These are phyloP conservation scores for Lochmaea capreae DNA, from an alignment of 2,888 invertebrate genomes.

Conservation along the genomic window DNA sequence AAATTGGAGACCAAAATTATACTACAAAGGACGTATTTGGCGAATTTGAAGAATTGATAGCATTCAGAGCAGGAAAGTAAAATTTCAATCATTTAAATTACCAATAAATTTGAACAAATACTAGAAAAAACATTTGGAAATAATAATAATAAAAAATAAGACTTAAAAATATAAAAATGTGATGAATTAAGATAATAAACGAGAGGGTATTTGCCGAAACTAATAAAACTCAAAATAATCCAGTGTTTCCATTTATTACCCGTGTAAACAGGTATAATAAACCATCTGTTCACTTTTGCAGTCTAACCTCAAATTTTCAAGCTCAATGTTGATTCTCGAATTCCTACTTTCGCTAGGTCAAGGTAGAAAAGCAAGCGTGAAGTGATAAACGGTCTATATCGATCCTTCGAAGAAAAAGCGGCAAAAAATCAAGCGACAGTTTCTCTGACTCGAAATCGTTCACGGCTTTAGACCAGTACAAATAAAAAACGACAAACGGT, in stretches of 20 bases:
- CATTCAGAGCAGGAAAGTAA: too few species aligned
- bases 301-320: slow-evolving; percentile 27
- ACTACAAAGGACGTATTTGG: too few species aligned
- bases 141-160: too few species aligned
- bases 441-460: slow-evolving; percentile 1
- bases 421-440: slow-evolving; percentile 49
- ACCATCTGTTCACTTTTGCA: slow-evolving; percentile 27
- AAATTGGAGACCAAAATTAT: too few species aligned
- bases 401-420: slow-evolving; percentile 39
- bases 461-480: slow-evolving; percentile 1
- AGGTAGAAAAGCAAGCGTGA: slow-evolving; percentile 52
- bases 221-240: background rate
- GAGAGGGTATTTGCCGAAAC: background rate
- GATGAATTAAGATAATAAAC: too few species aligned
- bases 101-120: too few species aligned
- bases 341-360: slow-evolving; percentile 57
- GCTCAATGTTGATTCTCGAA: slow-evolving; percentile 25
- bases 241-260: background rate
- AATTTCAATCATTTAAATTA: too few species aligned
- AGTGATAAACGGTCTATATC: slow-evolving; percentile 57
- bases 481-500: background rate
- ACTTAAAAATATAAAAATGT: too few species aligned
- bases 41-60: too few species aligned
- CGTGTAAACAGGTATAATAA: slow-evolving; percentile 6
- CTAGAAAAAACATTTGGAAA: too few species aligned